Evolutionary conservation across 2,888 invertebrate species (phyloP), one percentile per base, ranked within the genome.

Genomic region (Lissonota sp.): DNA sequence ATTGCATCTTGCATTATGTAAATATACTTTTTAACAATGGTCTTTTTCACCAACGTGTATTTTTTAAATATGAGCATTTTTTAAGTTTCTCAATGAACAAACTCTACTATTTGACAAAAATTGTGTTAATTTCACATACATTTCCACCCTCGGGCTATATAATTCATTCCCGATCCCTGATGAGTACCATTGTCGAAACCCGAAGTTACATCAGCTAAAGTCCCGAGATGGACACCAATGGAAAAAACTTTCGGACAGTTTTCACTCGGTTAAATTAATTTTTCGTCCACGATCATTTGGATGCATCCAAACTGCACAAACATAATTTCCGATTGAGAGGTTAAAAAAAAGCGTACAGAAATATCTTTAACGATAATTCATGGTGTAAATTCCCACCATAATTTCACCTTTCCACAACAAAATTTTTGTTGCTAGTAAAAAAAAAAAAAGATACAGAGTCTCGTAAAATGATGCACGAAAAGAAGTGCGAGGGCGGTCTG

Each of bases 111-210:
- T 8, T 1, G 44, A 44, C 44, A 4, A 44, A 10, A 44, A 8
- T 44, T 10, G 7, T 44, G 85, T 85, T 87, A 83, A 89, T 91
- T 89, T 90, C 90, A 89, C 86, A 26, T 72, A 46, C 42, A 10
- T 39, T n/a, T 51, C 37, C 10, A 6, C 57, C 87, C 86, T 80
- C 80, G 84, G 71, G 73, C 83, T 77, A 82, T 84, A 88, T 90
- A 91, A 91, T 90, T 91, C 89, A 90, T 90, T 90, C 90, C 86
- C 88, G 81, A 91, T 91, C 86, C 86, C 88, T 90, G 88, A 90
- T 89, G 90, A 90, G 90, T 86, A 83, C 88, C 86, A 55, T 16
- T 16, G 69, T 55, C 5, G 55, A 39, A 55, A 39, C 7, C 53
- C 5, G 44, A 44, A 6, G 44, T 10, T 44, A 26, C 26, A 26